Base-by-base conservation (phyloP, 2,888 invertebrate genomes). In the Myathropa florea region DNA sequence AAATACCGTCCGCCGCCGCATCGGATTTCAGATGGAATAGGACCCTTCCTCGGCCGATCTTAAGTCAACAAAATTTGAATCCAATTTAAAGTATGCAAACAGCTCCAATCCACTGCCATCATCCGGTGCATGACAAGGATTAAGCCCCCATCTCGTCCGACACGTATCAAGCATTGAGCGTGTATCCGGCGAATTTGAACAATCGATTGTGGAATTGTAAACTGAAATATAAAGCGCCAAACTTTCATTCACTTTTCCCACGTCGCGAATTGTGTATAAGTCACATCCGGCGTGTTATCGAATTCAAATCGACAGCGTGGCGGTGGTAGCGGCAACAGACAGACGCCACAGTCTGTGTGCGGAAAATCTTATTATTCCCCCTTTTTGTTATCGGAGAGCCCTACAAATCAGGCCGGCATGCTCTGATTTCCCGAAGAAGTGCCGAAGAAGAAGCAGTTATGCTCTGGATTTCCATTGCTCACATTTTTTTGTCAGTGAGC, bases 231-330 rank as follows among this genome's bases (percentile, higher is more conserved):
- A 67, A 84, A 81, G 61, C 46, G 46, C 53, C 59, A 67, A 76
- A 76, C 80, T 81, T 77, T 76, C 46, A 63, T 81, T 80, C 75
- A 71, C 70, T 67, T 71, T 71, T 67, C 28, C 59, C 76, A 85
- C 85, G 81, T 85, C 77, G 63, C 76, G 72, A 59, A 59, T 72
- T 61, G 68, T 72, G 68, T 77, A 77, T 75, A 68, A 85, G 72
- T 81, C 85, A 85, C 85, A 85, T 85, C 85, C 85, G 81, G 67
- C 59, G 77, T 81, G 67, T 72, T 85, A 72, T 85, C 72, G 77
- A 81, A 81, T 77, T 61, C 81, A 77, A 64, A 81, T 57, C 68
- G 80, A 46, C 65, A 68, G 57, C 68, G 63, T 46, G 30, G 23
- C 55, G 10, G 57, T 12, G 57, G 24, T 24, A 55, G 21, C 55